These are phyloP conservation scores for Neolamprologus devosi DNA, from an alignment of 2,113 vertebrate genomes.

Conservation along the genomic window DNA sequence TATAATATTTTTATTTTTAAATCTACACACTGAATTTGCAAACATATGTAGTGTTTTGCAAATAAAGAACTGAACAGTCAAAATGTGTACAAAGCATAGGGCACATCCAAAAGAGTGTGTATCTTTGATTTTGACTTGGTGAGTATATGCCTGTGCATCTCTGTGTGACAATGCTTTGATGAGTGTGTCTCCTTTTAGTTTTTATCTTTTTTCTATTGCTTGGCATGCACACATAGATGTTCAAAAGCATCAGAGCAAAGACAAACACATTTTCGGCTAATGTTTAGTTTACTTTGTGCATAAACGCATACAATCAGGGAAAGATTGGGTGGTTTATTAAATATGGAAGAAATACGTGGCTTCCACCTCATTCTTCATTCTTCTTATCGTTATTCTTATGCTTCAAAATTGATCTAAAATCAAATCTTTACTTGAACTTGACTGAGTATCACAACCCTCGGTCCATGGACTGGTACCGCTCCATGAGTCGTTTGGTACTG, in stretches of 20 bases:
- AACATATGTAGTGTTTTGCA: rapidly evolving
- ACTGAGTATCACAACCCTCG: background rate
- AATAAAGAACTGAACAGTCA: background rate
- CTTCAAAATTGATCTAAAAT: background rate
- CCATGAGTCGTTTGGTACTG: background rate
- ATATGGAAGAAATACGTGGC: background rate
- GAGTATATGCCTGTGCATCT: background rate
- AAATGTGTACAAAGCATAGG: background rate
- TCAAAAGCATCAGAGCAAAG: background rate
- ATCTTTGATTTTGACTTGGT: background rate
- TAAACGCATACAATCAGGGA: background rate
- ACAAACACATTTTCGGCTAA: background rate
- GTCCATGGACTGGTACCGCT: background rate
- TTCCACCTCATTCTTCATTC: background rate
- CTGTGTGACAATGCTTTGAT: background rate
- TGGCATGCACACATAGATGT: background rate
- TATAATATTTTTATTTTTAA: background rate
- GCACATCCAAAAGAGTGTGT: background rate
- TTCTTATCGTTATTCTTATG: background rate
- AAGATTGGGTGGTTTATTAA: background rate
- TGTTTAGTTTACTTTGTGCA: background rate
- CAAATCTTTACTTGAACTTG: background rate
- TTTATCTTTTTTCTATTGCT: background rate
- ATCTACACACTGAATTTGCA: background rate
- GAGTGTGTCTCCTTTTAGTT: background rate